These are phyloP conservation scores for Brachionichthys hirsutus DNA, from an alignment of 2,113 vertebrate species.

Conservation along the genomic window DNA sequence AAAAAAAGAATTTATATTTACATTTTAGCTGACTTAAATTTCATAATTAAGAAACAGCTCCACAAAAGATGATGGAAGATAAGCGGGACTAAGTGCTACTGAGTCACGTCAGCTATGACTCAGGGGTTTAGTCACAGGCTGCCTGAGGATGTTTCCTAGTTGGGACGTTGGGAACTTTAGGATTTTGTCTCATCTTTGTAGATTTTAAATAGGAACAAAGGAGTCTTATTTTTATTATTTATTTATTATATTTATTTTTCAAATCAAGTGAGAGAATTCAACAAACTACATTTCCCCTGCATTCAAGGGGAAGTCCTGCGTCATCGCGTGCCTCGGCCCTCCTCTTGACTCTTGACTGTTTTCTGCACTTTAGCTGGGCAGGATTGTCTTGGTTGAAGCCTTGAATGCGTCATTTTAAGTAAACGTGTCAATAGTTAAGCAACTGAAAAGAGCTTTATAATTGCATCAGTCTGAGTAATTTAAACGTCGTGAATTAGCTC, in stretches of 20 bases:
- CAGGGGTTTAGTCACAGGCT: background rate
- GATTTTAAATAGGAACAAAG: no score
- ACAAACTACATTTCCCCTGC: background rate
- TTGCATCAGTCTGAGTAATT: conserved; percentile 32
- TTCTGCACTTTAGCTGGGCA: background rate
- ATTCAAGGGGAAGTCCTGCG: background rate
- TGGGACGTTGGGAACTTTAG: no score
- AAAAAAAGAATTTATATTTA: conserved; percentile 3
- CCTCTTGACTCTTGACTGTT: no score
- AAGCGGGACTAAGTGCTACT: background rate
- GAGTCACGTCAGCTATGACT: background rate
- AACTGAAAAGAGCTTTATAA: conserved; percentile 6
- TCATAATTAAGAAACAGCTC: conserved; percentile 31
- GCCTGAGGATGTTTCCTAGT: no score
- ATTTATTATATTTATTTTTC: background rate
- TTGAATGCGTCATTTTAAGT: conserved; percentile 30
- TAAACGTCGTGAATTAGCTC: conserved; percentile 14
- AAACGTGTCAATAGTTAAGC: conserved; percentile 15
- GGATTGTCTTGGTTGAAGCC: conserved; percentile 3
- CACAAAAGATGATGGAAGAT: conserved; percentile 16
- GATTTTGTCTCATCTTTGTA: no score
- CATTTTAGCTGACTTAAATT: conserved; percentile 16
- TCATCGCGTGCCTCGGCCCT: no score
- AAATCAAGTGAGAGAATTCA: background rate
- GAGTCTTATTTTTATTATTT: background rate